Base-by-base conservation (phyloP, 2,888 invertebrate genomes). In the Aethes cnicana region DNA sequence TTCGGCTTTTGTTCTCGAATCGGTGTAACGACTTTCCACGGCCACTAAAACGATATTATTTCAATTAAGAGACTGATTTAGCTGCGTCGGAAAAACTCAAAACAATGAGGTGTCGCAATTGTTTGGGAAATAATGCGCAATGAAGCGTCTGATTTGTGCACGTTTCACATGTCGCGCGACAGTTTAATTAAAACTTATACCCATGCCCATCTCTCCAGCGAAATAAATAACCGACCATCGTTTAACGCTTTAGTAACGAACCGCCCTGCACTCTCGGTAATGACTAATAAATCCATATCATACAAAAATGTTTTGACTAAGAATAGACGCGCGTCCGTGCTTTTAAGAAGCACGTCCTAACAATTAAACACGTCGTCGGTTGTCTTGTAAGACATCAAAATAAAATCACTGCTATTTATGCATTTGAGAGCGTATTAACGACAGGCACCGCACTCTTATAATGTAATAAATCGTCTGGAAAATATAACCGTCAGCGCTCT, bases 401-500 rank as follows among this genome's bases (percentile, higher is more conserved):
- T 85, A 86, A 89, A 83, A 88, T 86, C 75, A 84, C 79, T 79
- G 80, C 80, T 88, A 87, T 89, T 87, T 89, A 88, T 87, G 87
- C 68, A 83, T 81, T 78, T 81, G 81, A 77, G 74, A 82, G 81
- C 64, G 77, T 82, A 86, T 84, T 83, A 87, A 86, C 79, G 77
- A 81, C 79, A 78, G 70, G 74, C 76, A 75, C 74, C 66, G 77
- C 70, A 70, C 84, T 87, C 87, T 87, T 87, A 84, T 87, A 86
- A 83, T 80, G 83, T 74, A 81, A 88, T 89, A 89, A 89, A 89
- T 89, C 82, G 89, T 86, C 83, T 88, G 84, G 85, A 85, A 86
- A 85, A 87, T 89, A 89, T 89, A 89, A 84, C 85, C 69, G 74
- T 89, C 88, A 85, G 67, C 88, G 72, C 77, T 74, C 69, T 82